Conservation (phyloP, 2,888 invertebrate species). For the Troilus luridus region DNA sequence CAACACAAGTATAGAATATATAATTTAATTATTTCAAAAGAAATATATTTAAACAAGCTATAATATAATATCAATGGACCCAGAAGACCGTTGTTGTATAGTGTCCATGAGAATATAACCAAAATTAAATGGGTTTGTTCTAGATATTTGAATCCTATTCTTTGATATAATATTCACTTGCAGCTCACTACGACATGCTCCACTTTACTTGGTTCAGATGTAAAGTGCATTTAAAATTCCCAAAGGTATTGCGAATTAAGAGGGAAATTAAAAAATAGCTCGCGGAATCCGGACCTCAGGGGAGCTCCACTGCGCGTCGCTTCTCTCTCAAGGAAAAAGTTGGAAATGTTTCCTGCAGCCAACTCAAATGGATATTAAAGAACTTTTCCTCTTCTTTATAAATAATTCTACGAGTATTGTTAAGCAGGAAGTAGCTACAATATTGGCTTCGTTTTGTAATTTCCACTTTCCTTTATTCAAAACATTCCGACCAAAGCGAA, state of each 20-base stretch:
- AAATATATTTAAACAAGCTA: too few relatives aligned
- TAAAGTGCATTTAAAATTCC: neutral
- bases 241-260: neutral
- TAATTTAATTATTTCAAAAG: too few relatives aligned
- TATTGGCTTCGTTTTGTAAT: neutral
- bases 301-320: neutral
- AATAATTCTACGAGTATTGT: neutral
- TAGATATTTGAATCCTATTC: too few relatives aligned
- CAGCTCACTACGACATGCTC: too few relatives aligned
- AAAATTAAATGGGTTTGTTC: too few relatives aligned
- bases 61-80: too few relatives aligned
- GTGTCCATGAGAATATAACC: too few relatives aligned
- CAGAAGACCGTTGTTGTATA: too few relatives aligned
- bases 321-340: neutral
- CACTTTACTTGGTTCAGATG: too few relatives aligned
- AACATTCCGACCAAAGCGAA: too few relatives aligned
- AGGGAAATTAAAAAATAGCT: neutral
- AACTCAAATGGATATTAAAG: neutral
- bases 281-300: neutral
- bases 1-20: too few relatives aligned
- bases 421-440: neutral
- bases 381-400: neutral
- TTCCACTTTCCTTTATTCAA: neutral
- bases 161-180: too few relatives aligned
- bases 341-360: neutral